Evolutionary conservation across 2,888 invertebrate genomes (phyloP), one percentile per base, ranked within the genome.

Genomic region (Caenorhabditis sp.): DNA sequence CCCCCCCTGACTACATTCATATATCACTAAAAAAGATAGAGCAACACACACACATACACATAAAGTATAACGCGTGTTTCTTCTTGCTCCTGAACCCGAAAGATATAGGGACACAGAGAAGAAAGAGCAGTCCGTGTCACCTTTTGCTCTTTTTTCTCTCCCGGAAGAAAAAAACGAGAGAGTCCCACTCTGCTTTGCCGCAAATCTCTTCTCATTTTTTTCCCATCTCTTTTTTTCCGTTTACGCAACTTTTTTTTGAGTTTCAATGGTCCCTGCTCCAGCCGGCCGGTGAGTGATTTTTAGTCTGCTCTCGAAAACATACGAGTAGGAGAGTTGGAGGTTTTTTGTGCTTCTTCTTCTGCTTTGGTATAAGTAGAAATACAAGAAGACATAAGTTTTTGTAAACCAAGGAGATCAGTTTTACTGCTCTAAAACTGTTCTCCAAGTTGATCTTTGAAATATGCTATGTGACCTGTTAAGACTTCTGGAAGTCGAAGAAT

Each of bases 61-160:
- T 77, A 63, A 77, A 69, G 77, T 77, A 77, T 77, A 77, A 77
- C 69, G 77, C 69, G 77, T 77, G 77, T 77, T 76, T 75, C 75
- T 75, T 26, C 49, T 44, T 64, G 59, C 28, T 51, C 28, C 54
- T 68, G 54, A 54, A 54, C 28, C 49, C 24, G 51, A 66, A 66
- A 31, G 49, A 54, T 24, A 54, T 24, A 63, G 47, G 24, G n/a
- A n/a, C n/a, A n/a, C n/a, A 63, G 44, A 47, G 61, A 51, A 47
- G 58, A 56, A 61, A 73, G 74, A 66, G 75, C 51, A 76, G 68
- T 77, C 77, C 70, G 77, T 77, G 69, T 77, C 77, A 77, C 77
- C 77, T 77, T 70, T 77, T 68, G 54, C 69, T 76, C 61, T 54
- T 54, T 54, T 54, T 54, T 54, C 56, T 47, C 59, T 58, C 51